Evolutionary conservation across 2,888 invertebrate genomes (phyloP).

Genomic region (Ferrisia virgata): DNA sequence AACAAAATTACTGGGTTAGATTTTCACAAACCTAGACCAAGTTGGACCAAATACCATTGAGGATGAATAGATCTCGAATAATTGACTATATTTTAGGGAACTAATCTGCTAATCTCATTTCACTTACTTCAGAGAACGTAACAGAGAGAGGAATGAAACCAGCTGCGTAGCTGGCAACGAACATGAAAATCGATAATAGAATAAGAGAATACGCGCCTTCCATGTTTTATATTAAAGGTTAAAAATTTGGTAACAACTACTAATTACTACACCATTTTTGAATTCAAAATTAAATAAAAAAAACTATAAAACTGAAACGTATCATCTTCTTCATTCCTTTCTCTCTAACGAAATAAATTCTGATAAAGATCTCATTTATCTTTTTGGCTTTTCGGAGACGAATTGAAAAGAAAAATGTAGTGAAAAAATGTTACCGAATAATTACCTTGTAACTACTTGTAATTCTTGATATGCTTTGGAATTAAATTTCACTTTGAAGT

Average conservation of each 20-base stretch:
- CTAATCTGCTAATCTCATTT: neutral
- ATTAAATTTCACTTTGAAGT: too few species aligned
- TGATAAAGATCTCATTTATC: neutral
- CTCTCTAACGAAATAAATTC: neutral
- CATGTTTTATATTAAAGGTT: constrained; percentile 57
- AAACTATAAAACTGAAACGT: neutral
- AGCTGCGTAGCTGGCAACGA: constrained; percentile 91
- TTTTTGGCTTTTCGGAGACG: neutral
- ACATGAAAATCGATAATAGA: constrained; percentile 85
- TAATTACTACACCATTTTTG: neutral
- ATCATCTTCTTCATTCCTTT: neutral
- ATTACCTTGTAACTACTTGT: too few species aligned
- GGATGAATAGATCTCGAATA: constrained; percentile 32
- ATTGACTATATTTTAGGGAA: neutral
- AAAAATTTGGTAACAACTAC: neutral
- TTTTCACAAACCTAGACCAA: constrained; percentile 50
- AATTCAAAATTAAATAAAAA: neutral
- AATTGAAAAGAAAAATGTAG: neutral
- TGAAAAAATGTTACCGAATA: too few species aligned
- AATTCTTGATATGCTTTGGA: too few species aligned
- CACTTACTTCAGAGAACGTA: constrained; percentile 82
- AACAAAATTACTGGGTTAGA: constrained; percentile 49
- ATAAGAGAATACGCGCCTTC: constrained; percentile 81
- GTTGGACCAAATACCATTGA: neutral
- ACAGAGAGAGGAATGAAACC: constrained; percentile 94